These are phyloP conservation scores for Leucoraja ocellata DNA, from an alignment of 2,797 vertebrate species.

Conservation along the genomic window DNA sequence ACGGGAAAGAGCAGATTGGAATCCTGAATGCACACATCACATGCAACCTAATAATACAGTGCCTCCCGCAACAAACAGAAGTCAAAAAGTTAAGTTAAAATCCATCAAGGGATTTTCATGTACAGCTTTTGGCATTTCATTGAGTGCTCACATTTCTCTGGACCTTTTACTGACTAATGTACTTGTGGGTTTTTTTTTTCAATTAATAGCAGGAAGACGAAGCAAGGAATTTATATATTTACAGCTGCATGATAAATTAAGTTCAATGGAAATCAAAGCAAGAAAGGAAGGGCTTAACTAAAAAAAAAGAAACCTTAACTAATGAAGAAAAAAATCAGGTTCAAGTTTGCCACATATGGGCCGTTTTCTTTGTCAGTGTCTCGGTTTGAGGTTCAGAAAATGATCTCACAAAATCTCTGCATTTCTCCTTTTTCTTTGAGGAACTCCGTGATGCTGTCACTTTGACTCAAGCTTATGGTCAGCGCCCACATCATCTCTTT, in stretches of 20 bases:
- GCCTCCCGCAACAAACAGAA: background rate
- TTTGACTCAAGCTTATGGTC: background rate
- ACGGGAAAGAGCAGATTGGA: background rate
- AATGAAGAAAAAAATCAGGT: too few relatives aligned
- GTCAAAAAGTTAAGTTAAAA: background rate
- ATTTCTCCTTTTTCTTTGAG: background rate
- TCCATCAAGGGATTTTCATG: background rate
- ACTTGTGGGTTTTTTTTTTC: background rate
- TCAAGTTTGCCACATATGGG: background rate
- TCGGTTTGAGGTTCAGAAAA: background rate
- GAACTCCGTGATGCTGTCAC: background rate
- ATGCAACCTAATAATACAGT: background rate
- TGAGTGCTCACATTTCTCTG: background rate
- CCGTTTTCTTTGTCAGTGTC: too few relatives aligned
- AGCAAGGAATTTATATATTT: background rate
- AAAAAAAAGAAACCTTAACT: too few relatives aligned
- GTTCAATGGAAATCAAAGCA: background rate
- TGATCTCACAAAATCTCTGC: background rate
- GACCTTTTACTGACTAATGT: background rate
- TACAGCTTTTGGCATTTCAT: background rate
- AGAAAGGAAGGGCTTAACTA: background rate
- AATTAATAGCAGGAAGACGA: background rate
- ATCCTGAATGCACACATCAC: background rate
- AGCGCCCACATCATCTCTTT: background rate
- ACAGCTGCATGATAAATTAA: background rate